Conservation (phyloP, 2,113 vertebrate genomes). For the Oxygymnocypris stewartii region DNA sequence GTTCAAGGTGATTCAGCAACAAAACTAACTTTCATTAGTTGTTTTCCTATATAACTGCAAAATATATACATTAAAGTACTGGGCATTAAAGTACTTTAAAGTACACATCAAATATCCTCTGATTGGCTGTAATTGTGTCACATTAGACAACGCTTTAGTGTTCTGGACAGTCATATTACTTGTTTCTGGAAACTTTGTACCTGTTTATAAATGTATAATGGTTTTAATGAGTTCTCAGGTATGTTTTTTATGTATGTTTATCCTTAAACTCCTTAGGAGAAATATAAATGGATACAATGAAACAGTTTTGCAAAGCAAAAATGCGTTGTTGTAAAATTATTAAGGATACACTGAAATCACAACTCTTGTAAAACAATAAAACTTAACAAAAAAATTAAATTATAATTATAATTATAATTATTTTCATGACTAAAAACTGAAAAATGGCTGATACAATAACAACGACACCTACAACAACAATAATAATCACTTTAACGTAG, state of each 20-base stretch:
- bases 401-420: too few relatives aligned
- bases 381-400: too few relatives aligned
- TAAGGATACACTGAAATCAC: background rate
- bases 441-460: too few relatives aligned
- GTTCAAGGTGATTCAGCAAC: constrained; percentile 10
- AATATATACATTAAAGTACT: background rate
- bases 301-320: background rate
- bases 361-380: background rate
- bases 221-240: background rate
- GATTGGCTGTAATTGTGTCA: background rate
- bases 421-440: too few relatives aligned
- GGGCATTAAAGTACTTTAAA: background rate
- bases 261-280: background rate
- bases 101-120: background rate
- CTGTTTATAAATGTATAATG: background rate
- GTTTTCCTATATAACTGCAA: background rate
- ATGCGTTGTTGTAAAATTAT: background rate
- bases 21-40: background rate
- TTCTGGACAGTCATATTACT: background rate
- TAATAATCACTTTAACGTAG: too few relatives aligned
- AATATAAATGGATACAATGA: background rate
- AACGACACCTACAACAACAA: too few relatives aligned
- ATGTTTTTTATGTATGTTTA: background rate
- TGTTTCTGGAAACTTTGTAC: background rate
- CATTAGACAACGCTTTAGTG: background rate